Conservation (phyloP, 2,888 invertebrate species). For the Nephrotoma appendiculata region DNA sequence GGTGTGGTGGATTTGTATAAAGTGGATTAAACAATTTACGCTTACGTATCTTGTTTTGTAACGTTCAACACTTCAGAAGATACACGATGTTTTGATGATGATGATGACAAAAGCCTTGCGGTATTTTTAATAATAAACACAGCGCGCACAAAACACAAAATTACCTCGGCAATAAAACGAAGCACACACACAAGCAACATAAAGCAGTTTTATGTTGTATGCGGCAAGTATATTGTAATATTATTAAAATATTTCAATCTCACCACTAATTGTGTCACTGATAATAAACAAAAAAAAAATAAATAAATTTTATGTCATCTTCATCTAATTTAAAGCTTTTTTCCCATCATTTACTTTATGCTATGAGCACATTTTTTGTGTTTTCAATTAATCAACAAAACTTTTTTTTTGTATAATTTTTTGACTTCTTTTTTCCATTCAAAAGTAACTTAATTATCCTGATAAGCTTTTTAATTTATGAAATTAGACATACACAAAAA, state of each 20-base stretch:
- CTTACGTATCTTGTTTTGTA: background rate
- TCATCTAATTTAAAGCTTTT: background rate
- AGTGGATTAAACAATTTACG: background rate
- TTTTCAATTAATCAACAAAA: background rate
- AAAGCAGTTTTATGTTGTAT: background rate
- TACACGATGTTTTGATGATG: background rate
- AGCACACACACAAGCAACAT: background rate
- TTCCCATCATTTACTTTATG: background rate
- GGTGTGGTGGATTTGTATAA: background rate
- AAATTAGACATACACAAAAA: background rate
- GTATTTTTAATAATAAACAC: background rate
- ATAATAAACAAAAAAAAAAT: background rate
- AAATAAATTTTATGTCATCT: background rate
- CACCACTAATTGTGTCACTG: background rate
- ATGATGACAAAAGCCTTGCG: background rate
- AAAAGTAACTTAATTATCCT: background rate
- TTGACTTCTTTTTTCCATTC: background rate
- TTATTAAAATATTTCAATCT: background rate
- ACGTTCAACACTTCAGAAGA: background rate
- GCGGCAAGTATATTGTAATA: background rate
- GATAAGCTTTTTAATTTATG: background rate
- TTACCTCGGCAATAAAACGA: background rate
- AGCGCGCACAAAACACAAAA: background rate
- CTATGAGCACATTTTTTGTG: background rate
- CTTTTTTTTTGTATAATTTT: background rate